A percentile compares a stretch with the other conserved stretches of the same genome.
Conservation (phyloP, 2,113 vertebrate genomes). For the Psephotus haematonotus region DNA sequence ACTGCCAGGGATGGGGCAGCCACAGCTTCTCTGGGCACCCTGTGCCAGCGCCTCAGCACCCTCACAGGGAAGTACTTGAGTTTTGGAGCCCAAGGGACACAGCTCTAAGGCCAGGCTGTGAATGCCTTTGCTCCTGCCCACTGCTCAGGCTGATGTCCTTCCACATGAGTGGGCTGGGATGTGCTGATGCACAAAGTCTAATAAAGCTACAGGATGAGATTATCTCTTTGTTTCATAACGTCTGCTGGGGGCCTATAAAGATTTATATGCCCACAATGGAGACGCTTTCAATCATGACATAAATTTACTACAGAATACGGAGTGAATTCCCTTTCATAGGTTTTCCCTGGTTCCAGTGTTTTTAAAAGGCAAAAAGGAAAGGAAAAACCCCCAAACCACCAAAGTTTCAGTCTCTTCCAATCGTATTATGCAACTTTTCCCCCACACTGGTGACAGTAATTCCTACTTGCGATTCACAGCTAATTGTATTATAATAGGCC, state of each 20-base stretch:
- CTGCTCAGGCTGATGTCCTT: not conserved
- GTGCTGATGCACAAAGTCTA: not conserved
- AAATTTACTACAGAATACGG: conserved; percentile 9
- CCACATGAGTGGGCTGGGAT: not conserved
- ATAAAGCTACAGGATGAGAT: not conserved
- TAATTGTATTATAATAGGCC: conserved; percentile 67
- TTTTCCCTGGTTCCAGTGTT: not conserved
- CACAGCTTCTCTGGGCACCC: not conserved
- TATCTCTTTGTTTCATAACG: not conserved
- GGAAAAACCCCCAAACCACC: not conserved
- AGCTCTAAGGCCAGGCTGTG: not conserved
- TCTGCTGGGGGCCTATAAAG: not conserved
- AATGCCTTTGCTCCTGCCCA: not conserved
- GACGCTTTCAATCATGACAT: not conserved
- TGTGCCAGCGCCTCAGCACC: not conserved
- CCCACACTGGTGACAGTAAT: not conserved
- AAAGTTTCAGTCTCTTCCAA: not conserved
- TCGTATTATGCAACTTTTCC: not conserved
- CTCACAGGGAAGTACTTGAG: too few species aligned
- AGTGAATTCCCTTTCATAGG: not conserved
- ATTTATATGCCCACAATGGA: not conserved
- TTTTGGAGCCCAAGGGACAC: not conserved
- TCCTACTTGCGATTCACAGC: conserved; percentile 55
- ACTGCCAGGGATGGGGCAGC: not conserved
- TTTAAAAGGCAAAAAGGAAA: not conserved